A percentile compares a stretch with the other conserved stretches of the same genome.
phyloP scores from a whole-genome alignment of 2,888 invertebrate genomes.

The Loripinus fragilis region DNA sequence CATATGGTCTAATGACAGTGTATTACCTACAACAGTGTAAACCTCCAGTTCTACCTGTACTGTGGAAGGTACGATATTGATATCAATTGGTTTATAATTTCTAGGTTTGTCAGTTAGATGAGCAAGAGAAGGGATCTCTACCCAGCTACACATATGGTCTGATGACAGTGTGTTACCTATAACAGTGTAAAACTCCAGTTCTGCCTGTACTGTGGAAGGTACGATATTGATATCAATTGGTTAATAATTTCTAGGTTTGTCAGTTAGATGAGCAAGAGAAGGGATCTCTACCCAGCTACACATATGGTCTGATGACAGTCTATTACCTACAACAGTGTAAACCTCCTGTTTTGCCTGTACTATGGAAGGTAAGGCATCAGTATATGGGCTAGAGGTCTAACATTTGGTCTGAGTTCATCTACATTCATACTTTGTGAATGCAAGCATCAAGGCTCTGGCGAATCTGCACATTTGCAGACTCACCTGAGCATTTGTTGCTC shows the following conservation, averaged over 20 bases:
- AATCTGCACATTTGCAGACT: no score
- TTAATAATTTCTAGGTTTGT: constrained; percentile 81
- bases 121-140: constrained; percentile 84
- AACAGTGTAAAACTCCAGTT: constrained; percentile 81
- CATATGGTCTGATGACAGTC: constrained; percentile 84
- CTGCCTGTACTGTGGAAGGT: constrained; percentile 85
- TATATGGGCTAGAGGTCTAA: no score
- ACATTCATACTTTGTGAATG: no score
- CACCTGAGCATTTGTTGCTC: no score
- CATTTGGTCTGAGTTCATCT: no score
- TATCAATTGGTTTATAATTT: no score
- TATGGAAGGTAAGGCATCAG: constrained; percentile 83
- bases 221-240: no score
- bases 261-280: constrained; percentile 83
- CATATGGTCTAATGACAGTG: constrained; percentile 84
- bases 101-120: constrained; percentile 84
- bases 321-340: constrained; percentile 84
- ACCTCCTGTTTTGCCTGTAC: constrained; percentile 83
- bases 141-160: constrained; percentile 84
- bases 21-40: constrained; percentile 84
- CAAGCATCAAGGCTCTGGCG: no score
- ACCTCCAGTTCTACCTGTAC: constrained; percentile 83
- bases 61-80: constrained; percentile 83
- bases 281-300: constrained; percentile 85
- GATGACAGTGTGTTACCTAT: constrained; percentile 85